Evolutionary conservation across 2,888 invertebrate species (phyloP).

Genomic region (Digitonthophagus gazella): DNA sequence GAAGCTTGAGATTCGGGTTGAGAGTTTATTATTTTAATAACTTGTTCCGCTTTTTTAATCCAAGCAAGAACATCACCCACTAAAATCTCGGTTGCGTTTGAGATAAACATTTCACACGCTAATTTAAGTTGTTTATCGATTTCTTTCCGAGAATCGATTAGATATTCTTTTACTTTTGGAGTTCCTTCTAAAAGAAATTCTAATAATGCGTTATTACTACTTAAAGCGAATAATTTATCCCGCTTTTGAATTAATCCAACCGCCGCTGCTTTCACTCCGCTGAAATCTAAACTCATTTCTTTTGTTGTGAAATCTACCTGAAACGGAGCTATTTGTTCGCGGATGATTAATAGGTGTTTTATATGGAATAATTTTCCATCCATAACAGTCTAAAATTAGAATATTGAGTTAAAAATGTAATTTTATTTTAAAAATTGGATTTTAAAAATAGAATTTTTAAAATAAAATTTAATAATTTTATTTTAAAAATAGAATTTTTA

Average conservation of each 20-base stretch:
- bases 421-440: too few relatives aligned
- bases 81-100: constrained; percentile 71
- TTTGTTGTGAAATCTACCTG: constrained; percentile 92
- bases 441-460: too few relatives aligned
- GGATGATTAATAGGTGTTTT: constrained; percentile 91
- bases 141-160: constrained; percentile 92
- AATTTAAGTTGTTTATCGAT: constrained; percentile 90
- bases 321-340: constrained; percentile 98
- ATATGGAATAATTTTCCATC: constrained; percentile 97
- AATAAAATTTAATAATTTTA: constrained; percentile 11
- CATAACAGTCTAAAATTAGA: constrained; percentile 69
- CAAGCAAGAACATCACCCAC: constrained; percentile 73
- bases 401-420: too few relatives aligned
- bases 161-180: constrained; percentile 87
- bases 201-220: constrained; percentile 86
- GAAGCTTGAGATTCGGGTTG: constrained; percentile 27
- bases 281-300: constrained; percentile 92
- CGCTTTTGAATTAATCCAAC: constrained; percentile 73
- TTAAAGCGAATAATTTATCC: constrained; percentile 74
- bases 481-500: too few relatives aligned
- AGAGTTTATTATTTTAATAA: constrained; percentile 26
- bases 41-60: constrained; percentile 58
- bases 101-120: constrained; percentile 86
- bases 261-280: constrained; percentile 86
- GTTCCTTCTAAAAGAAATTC: constrained; percentile 93